Conservation (phyloP, 2,113 vertebrate genomes). For the Channa maculata region DNA sequence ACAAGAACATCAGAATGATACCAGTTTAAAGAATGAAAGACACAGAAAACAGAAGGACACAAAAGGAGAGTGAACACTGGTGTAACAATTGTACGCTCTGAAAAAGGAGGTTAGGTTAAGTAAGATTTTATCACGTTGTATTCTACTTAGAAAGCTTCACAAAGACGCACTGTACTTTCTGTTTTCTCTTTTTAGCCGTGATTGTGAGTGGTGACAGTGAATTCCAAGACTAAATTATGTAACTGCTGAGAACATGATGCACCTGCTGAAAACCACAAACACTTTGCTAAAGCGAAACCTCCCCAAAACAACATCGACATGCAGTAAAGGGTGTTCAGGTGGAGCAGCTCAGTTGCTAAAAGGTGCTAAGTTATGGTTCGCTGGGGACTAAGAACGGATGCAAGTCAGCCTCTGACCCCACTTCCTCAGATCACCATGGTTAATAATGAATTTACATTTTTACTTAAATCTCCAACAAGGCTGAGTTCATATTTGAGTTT, state of each 20-base stretch:
- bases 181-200: constrained; percentile 20
- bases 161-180: neutral
- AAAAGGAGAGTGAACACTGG: too few relatives aligned
- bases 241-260: constrained; percentile 34
- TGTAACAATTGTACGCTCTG: neutral
- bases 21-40: neutral
- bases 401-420: neutral
- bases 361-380: neutral
- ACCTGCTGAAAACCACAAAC: constrained; percentile 19
- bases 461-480: neutral
- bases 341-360: constrained; percentile 1
- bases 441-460: constrained; percentile 22
- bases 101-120: neutral
- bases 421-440: neutral
- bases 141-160: constrained; percentile 11
- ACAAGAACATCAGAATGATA: neutral
- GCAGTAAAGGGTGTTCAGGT: constrained; percentile 9
- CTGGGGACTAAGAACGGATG: neutral
- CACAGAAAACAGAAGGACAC: too few relatives aligned
- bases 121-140: constrained; percentile 4
- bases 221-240: constrained; percentile 20
- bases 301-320: constrained; percentile 1
- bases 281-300: constrained; percentile 2
- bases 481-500: neutral
- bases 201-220: constrained; percentile 35